Base-by-base conservation (phyloP, 2,888 invertebrate species). In the Cephus spinipes region DNA sequence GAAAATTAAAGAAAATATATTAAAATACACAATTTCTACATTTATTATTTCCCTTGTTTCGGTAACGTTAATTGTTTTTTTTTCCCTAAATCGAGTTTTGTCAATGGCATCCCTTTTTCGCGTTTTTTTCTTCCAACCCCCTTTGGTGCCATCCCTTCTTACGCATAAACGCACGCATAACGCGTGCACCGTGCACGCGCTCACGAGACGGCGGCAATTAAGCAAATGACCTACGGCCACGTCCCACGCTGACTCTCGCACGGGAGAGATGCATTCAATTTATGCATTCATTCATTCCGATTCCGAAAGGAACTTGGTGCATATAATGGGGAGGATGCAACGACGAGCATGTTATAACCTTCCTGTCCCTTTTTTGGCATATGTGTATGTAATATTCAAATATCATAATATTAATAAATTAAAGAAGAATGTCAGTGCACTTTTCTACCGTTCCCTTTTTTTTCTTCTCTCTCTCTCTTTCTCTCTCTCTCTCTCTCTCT, bases 221-320 rank as follows among this genome's bases (percentile, higher is more conserved):
- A 73, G 77, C 40, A 69, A 80, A 80, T 80, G 69, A 69, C 69
- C 40, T 15, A 40, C 40, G 40, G 15, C 15, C 40, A 76, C 78
- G 75, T 76, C 68, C 40, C 12, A 40, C 73, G 73, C 76, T 69
- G 75, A 76, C 80, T 74, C 77, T 74, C 75, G 73, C 69, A 40
- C 31, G 68, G 69, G 40, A 40, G 40, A 78, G 34, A 73, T 73
- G 55, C 80, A 83, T 81, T 81, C 81, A 80, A 82, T 81, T 83
- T 82, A 84, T 86, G 84, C 85, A 85, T 85, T 82, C 85, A 82
- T 84, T 85, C 82, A 83, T 81, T 80, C 78, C 75, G 74, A 80
- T 79, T 69, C 68, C 75, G 77, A 80, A 82, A 68, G 32, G 23
- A 78, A 73, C 32, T 34, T 6, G 15, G 32, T 69, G 69, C 69